Evolutionary conservation across 2,888 invertebrate genomes (phyloP), one percentile per base, ranked within the genome.

Genomic region (Aquatica leii): DNA sequence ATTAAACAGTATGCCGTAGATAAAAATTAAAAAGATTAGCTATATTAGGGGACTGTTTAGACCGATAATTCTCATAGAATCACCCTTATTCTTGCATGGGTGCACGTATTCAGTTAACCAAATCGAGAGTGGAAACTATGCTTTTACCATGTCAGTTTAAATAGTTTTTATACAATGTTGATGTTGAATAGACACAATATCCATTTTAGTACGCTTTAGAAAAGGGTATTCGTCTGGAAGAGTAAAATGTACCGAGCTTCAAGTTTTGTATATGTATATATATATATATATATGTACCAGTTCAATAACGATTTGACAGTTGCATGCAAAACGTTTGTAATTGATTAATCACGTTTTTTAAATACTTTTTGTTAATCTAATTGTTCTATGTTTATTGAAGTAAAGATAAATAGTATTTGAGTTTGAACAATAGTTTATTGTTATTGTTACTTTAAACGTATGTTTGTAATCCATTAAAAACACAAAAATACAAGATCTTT

Each of bases 51-150:
- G 60, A 58, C 53, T 57, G 48, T 55, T 51, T 43, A 59, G 53
- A 66, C 66, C 66, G 51, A 62, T 64, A 68, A 66, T 65, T 60
- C 65, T 52, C 65, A 64, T 62, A 62, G 48, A 59, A 49, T 55
- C 31, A 60, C 64, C 66, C 63, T 58, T 58, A 64, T 66, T 65
- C 63, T 67, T 62, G 63, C 67, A 60, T 62, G 65, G 65, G 56
- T 62, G 63, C 53, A 15, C 46, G 51, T 54, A 67, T 67, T 67
- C 59, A 62, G 37, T 52, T 48, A 24, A 59, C 41, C 60, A 59
- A 67, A 62, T 65, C 67, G 65, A 65, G 59, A 60, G 56, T 57
- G 35, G 50, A 48, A 60, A 56, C 60, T 24, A 48, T 46, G 65
- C 60, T 59, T 37, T 57, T 57, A 49, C 55, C 55, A 68, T 63